Evolutionary conservation across 1,140 invertebrate species (phyloP), one percentile per base, ranked within the genome.

Genomic region (Geopemphigus sp.): DNA sequence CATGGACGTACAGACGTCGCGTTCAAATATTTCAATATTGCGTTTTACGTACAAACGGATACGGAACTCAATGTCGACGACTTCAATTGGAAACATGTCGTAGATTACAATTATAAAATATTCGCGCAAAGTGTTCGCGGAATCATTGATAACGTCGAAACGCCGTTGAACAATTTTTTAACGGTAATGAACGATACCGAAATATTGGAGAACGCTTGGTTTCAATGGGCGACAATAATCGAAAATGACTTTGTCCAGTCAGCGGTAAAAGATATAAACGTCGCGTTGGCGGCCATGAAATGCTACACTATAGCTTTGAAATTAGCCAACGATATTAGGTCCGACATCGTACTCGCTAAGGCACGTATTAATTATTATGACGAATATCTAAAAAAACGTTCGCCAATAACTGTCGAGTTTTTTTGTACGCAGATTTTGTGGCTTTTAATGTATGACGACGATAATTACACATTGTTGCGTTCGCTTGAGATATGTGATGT

Each of bases 151-250:
- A 50, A 24, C 4, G 50, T 22, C 12, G 29, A 26, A 22, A 26
- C 47, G 4, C 39, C 11, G 17, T 78, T 26, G 6, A 47, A 78
- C 8, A 50, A 1, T 10, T 61, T 47, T 22, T 22, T 15, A 32
- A 74, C 8, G 39, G 56, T 22, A 11, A 39, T 74, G 24, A 53
- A 54, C 14, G 24, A 22, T 45, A 59, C 39, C 26, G 39, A 78
- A 78, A 50, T 78, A 50, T 61, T 78, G 12, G 39, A 19, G 39
- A 78, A 78, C 45, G 57, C 74, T 47, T 78, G 74, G 74, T 12
- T 47, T 63, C 56, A 78, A 63, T 78, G 74, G 74, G 74, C 32
- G 19, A 78, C 14, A 78, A 26, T 78, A n/a, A 61, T 78, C 26
- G n/a, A 78, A 50, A 47, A 50, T n/a, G 29, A 47, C 17, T 50